Conservation (phyloP, 2,888 invertebrate species). For the Hypomecis punctinalis region DNA sequence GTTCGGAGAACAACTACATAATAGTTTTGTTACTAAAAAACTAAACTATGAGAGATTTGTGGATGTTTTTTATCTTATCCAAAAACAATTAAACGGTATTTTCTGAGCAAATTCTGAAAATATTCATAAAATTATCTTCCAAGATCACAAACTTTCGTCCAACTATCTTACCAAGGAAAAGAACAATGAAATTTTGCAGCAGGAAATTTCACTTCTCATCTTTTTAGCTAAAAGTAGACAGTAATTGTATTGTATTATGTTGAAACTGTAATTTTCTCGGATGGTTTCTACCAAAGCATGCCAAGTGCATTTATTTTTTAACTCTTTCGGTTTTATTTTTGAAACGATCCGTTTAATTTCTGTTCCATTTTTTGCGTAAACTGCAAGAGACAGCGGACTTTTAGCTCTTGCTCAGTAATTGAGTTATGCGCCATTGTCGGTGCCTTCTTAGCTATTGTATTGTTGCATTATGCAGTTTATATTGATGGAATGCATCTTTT, state of each 20-base stretch:
- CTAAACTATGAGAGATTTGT: too few species aligned
- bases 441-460: not conserved
- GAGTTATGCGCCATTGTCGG: not conserved
- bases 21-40: too few species aligned
- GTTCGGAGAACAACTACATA: too few species aligned
- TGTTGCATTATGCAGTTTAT: not conserved
- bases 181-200: not conserved
- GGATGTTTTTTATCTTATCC: too few species aligned
- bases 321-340: not conserved
- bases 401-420: slow-evolving; percentile 2
- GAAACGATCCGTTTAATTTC: slow-evolving; percentile 2
- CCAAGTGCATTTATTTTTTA: slow-evolving; percentile 7
- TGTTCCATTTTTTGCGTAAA: not conserved
- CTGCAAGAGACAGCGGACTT: not conserved
- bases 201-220: not conserved
- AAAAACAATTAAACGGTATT: not conserved
- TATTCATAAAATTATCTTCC: not conserved
- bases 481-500: slow-evolving; percentile 1
- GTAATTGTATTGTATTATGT: slow-evolving; percentile 1
- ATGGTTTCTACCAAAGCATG: slow-evolving; percentile 3
- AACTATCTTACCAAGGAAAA: slow-evolving; percentile 2
- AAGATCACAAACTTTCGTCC: not conserved
- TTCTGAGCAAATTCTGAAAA: not conserved
- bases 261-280: not conserved
- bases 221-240: slow-evolving; percentile 3